Evolutionary conservation across 1,140 invertebrate genomes (phyloP), one percentile per base, ranked within the genome.

Genomic region (Antheraea pernyi): DNA sequence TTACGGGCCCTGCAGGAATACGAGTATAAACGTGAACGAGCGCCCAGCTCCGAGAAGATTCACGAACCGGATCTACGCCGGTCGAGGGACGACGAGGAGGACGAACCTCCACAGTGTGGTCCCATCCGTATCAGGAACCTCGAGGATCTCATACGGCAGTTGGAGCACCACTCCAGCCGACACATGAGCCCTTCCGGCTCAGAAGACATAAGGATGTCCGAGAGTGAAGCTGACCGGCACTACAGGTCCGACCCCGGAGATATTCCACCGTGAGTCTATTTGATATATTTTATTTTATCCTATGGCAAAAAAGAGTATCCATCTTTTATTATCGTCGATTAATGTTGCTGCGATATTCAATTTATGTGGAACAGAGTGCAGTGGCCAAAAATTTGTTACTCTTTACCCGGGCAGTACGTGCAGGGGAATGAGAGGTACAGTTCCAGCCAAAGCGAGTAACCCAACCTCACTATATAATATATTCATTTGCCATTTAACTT

Each of bases 101-200:
- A 96, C 64, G 95, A 95, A 67, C 93, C 94, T n/a, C 95, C 94
- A 0, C 93, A 95, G 0, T 96, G 95, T 69, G 95, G 96, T 42
- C 95, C 95, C 2, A 95, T 97, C 77, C 94, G 97, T 61, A 98
- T 98, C 82, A 94, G 98, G 48, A 98, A 97, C 84, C 91, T 99
- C 67, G 97, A 98, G 89, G 97, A 98, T 86, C 94, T 99, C 19
- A 97, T 98, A 72, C 93, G 97, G 61, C 97, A 98, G 89, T 91
- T 99, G 67, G 97, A 98, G 86, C 96, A 98, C 84, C 97, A 98
- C 86, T 96, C 96, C 48, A 95, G 95, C 59, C 93, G 97, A 7
- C 97, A 98, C 86, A 97, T 97, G 95, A 98, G 97, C 85, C 97
- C 97, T 13, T 97, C 96, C 74, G 97, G 96, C 60, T 98, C 97